Conservation (phyloP, 2,888 invertebrate species). For the Eucera pruinosa region DNA sequence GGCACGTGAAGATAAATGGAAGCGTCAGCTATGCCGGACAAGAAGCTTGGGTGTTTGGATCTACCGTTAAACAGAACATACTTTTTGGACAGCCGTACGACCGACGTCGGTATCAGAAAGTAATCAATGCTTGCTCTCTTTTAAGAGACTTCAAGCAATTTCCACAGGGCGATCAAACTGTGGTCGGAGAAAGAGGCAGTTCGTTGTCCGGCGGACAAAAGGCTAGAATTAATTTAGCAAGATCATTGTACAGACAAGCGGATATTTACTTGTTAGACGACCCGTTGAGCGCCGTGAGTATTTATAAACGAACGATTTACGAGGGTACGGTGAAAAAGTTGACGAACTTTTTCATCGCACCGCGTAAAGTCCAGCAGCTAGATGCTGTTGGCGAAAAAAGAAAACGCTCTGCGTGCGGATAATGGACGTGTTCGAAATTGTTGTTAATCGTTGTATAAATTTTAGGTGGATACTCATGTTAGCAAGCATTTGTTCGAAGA, state of each 20-base stretch:
- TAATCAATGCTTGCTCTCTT: constrained; percentile 83
- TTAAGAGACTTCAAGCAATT: constrained; percentile 86
- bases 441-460: not conserved
- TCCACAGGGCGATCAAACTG: constrained; percentile 88
- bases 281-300: constrained; percentile 89
- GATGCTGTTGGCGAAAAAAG: too few species aligned
- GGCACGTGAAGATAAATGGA: constrained; percentile 88
- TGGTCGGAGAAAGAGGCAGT: constrained; percentile 90
- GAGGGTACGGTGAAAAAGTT: too few species aligned
- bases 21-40: constrained; percentile 91
- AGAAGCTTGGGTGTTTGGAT: constrained; percentile 93
- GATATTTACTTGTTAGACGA: constrained; percentile 93
- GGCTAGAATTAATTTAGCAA: constrained; percentile 91
- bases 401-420: too few species aligned
- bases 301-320: not conserved
- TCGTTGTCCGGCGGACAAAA: constrained; percentile 91
- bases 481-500: constrained; percentile 91
- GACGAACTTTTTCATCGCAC: too few species aligned
- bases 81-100: constrained; percentile 91
- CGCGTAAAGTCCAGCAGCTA: too few species aligned
- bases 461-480: constrained; percentile 89
- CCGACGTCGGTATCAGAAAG: constrained; percentile 86
- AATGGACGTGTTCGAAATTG: not conserved
- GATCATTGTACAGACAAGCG: constrained; percentile 91
- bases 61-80: constrained; percentile 93